Evolutionary conservation across 2,888 invertebrate genomes (phyloP), one percentile per base, ranked within the genome.

Genomic region (Hypena proboscidalis): DNA sequence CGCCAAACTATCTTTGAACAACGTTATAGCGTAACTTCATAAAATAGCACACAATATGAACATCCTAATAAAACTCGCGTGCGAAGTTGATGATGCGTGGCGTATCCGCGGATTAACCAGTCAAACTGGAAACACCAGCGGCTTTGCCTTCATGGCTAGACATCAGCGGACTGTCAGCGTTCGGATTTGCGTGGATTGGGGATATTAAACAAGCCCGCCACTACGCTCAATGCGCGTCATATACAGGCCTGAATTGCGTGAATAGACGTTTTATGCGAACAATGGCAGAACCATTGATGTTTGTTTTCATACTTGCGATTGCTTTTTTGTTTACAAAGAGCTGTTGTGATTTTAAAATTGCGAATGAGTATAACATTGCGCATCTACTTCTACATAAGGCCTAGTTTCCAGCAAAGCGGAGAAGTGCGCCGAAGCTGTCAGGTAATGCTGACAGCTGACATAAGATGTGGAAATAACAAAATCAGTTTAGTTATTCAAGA

Each of bases 171-270:
- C 75, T 78, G 80, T 79, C 83, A 77, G 74, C 69, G 74, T 70
- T 70, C 73, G 78, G 82, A 82, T 86, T 85, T 81, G 75, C 50
- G 70, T 62, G 71, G 68, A 80, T 78, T 66, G 72, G 73, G 73
- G 77, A 80, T 80, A 82, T 85, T 80, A 83, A 84, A 81, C 79
- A 73, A 68, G 74, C 74, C 59, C 60, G 51, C 42, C 44, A 47
- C 46, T 47, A 39, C 56, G 49, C 45, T 57, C 57, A 54, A 57
- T 64, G 52, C 57, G 40, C 56, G 54, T 57, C 60, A 58, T 58
- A 66, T 62, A 53, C 54, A 21, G 32, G 23, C 33, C 21, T 22
- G 31, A 34, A 32, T 40, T 42, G 49, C 43, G 48, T 44, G 42
- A 58, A 51, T 48, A 38, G 41, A 43, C 15, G 27, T 48, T 58